Conservation (phyloP, 1,140 invertebrate genomes). For the Vanessa tameamea region DNA sequence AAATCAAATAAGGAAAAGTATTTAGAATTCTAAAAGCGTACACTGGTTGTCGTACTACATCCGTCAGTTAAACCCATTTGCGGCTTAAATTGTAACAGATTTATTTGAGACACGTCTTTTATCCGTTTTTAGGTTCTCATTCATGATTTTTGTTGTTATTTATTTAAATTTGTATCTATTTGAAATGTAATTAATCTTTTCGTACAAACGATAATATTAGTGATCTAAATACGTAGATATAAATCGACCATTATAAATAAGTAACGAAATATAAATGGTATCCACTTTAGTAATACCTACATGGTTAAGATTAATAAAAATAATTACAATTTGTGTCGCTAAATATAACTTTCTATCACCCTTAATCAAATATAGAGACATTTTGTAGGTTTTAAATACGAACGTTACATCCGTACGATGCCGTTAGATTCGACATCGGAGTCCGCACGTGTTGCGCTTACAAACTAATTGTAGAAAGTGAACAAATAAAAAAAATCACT, state of each 20-base stretch:
- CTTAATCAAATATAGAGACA: no score
- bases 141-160: constrained; percentile 10
- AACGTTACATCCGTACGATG: not conserved
- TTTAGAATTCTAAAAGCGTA: constrained; percentile 38
- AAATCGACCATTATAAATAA: no score
- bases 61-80: constrained; percentile 31
- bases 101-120: constrained; percentile 8
- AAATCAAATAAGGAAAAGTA: constrained; percentile 48
- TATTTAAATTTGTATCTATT: not conserved
- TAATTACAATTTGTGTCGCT: no score
- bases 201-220: no score
- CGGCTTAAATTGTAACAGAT: constrained; percentile 26
- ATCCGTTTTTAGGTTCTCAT: constrained; percentile 19
- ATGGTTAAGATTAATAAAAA: no score
- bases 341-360: no score
- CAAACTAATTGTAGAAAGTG: constrained; percentile 51
- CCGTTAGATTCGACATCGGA: constrained; percentile 31
- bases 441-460: constrained; percentile 57
- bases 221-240: no score
- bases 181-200: no score
- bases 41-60: constrained; percentile 29
- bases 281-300: no score
- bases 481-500: constrained; percentile 34
- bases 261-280: no score
- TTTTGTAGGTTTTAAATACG: no score